These are phyloP conservation scores for Prolemur simus DNA, from an alignment of 2,113 vertebrate genomes.

Conservation along the genomic window DNA sequence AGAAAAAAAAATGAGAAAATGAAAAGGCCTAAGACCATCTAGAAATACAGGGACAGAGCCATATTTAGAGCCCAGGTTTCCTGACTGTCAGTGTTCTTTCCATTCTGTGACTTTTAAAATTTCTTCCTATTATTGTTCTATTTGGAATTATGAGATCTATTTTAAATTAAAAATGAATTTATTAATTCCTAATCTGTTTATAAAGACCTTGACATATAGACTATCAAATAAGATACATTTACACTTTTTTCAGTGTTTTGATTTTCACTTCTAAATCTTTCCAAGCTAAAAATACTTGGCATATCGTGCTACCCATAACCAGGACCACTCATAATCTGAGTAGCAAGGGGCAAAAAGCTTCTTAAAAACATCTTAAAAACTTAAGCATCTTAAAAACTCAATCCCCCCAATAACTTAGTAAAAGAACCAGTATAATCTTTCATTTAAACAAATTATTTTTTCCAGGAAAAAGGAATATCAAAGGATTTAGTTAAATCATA, in stretches of 20 bases:
- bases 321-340: not conserved
- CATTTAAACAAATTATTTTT: not conserved
- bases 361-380: not conserved
- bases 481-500: not conserved
- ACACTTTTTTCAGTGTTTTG: not conserved
- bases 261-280: conserved; percentile 8
- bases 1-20: not conserved
- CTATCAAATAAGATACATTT: not conserved
- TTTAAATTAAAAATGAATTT: conserved; percentile 36
- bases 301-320: not conserved
- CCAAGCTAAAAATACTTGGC: conserved; percentile 4
- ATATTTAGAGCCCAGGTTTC: conserved; percentile 37
- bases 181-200: not conserved
- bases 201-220: not conserved
- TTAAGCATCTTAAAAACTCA: not conserved
- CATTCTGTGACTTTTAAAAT: not conserved
- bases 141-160: conserved; percentile 40
- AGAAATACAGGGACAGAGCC: not conserved
- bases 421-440: not conserved
- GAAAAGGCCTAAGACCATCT: conserved; percentile 1
- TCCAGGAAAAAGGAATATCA: conserved; percentile 26
- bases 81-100: not conserved
- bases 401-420: not conserved
- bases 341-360: not conserved
- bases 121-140: conserved; percentile 40